Conservation (phyloP, 2,113 vertebrate genomes). For the Montifringilla adamsi region DNA sequence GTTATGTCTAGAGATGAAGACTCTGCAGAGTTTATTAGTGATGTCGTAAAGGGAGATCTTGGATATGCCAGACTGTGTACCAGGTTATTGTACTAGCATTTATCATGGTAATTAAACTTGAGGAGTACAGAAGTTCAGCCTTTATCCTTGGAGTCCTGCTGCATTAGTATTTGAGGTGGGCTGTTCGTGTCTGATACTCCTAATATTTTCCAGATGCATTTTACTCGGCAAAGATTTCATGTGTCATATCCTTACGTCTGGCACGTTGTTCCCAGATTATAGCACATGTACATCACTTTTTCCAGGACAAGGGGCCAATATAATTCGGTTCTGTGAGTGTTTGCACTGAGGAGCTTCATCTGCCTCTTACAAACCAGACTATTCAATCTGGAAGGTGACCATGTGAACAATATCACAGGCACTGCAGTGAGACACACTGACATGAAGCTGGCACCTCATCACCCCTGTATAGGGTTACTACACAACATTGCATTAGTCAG, state of each 20-base stretch:
- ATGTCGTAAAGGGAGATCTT: not conserved
- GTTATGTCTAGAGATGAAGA: not conserved
- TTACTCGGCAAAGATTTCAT: not conserved
- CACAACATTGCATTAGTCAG: not conserved
- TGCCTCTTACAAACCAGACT: not conserved
- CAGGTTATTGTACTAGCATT: not conserved
- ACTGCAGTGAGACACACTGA: not conserved
- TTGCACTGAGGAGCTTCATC: not conserved
- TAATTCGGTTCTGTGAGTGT: not conserved
- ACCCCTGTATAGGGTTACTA: not conserved
- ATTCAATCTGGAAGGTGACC: not conserved
- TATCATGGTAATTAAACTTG: not conserved
- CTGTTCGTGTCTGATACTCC: not conserved
- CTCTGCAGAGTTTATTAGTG: not conserved
- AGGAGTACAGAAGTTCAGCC: not conserved
- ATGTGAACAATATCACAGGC: not conserved
- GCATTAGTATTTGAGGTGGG: not conserved
- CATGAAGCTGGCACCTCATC: not conserved
- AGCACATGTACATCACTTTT: not conserved
- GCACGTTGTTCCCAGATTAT: not conserved
- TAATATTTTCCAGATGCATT: not conserved
- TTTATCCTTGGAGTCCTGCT: not conserved
- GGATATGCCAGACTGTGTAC: not conserved
- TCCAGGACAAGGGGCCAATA: not conserved
- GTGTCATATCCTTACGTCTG: conserved; percentile 2